Evolutionary conservation across 2,888 invertebrate species (phyloP), one percentile per base, ranked within the genome.

Genomic region (Lasioglossum figueresi): DNA sequence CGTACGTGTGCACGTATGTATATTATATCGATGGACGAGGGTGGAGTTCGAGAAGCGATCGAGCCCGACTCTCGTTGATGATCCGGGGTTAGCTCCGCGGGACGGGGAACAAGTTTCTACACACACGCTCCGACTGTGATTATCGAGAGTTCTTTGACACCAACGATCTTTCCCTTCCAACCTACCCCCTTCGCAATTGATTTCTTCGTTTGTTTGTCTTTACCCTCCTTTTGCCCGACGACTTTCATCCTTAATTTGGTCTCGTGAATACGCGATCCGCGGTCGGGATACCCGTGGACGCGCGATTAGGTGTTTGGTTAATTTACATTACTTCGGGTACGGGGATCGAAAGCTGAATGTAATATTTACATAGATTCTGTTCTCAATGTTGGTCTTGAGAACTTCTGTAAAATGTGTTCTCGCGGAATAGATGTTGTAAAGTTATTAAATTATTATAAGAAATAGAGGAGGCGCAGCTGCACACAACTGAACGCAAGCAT

Each of bases 91-190:
- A 88, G 66, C 79, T 66, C 79, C 70, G 27, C 76, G 74, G 79
- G 68, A 87, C 82, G 83, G 79, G 70, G 48, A 79, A 82, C 80
- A 79, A 80, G 79, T 82, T 88, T 79, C 83, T 76, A 43, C 83
- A 84, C 87, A 80, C 82, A 80, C 82, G 77, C 48, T 31, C 83
- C 81, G 84, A 70, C 83, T 81, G 83, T 88, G 84, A 89, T 89
- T 89, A 82, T 72, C 78, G 80, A 83, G 71, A 80, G 81, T 88
- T 82, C 86, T 89, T 89, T 88, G 89, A 86, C 83, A 81, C 78
- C 71, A 56, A 23, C 68, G 52, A 79, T 86, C 78, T 82, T 80
- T 68, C 79, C 23, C 74, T 48, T 37, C 27, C 56, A 31, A 70
- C 43, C n/a, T 40, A 23, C 40, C 12, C 40, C 70, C 12, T 5